phyloP scores from a whole-genome alignment of 1,140 invertebrate genomes.

The Lepidurus apus region DNA sequence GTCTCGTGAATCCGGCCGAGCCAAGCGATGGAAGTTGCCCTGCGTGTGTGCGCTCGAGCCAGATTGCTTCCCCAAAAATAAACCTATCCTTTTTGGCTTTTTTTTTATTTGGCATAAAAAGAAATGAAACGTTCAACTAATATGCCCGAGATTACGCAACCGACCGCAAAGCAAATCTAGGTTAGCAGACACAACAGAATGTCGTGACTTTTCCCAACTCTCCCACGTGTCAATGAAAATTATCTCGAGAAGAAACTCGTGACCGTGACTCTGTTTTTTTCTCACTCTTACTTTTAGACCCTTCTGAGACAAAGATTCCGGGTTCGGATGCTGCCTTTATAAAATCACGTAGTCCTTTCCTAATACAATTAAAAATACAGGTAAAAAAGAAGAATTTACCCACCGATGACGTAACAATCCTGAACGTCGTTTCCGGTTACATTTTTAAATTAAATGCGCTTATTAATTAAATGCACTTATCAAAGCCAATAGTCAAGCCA shows the following conservation, averaged over 20 bases:
- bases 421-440: too few species aligned
- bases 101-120: neutral
- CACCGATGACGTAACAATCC: too few species aligned
- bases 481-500: too few species aligned
- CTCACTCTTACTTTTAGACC: neutral
- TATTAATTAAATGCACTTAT: too few species aligned
- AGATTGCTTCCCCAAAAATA: neutral
- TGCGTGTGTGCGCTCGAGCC: neutral
- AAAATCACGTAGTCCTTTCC: too few species aligned
- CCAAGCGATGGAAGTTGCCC: conserved; percentile 3
- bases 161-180: neutral
- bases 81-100: neutral
- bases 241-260: neutral
- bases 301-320: too few species aligned
- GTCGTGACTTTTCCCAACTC: neutral
- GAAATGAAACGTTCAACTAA: neutral
- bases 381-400: too few species aligned
- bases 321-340: too few species aligned
- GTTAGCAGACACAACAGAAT: neutral
- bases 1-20: conserved; percentile 1
- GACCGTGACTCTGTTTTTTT: neutral
- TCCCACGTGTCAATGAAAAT: neutral
- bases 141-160: neutral
- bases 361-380: too few species aligned
- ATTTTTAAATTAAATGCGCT: too few species aligned